These are phyloP conservation scores for Argya squamiceps DNA, from an alignment of 2,797 vertebrate species.

Conservation along the genomic window DNA sequence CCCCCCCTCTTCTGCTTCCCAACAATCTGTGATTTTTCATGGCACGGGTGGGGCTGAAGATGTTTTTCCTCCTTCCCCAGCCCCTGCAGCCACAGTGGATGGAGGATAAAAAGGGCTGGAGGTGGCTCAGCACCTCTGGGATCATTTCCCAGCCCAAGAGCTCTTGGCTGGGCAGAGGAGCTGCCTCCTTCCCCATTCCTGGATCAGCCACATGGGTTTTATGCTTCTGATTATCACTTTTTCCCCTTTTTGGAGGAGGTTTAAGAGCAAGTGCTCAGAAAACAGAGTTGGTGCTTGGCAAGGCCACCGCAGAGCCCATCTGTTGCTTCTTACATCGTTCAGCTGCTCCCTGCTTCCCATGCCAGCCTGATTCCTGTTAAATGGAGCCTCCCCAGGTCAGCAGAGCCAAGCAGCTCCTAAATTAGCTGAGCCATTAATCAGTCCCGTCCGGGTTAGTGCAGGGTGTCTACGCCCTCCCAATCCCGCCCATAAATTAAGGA, in stretches of 20 bases:
- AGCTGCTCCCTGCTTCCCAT: slow-evolving; percentile 40
- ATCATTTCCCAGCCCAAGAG: background rate
- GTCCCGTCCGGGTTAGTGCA: background rate
- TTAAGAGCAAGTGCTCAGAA: slow-evolving; percentile 18
- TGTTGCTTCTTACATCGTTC: slow-evolving; percentile 45
- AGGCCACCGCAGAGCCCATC: slow-evolving; percentile 28
- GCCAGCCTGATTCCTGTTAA: slow-evolving; percentile 52
- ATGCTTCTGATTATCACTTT: background rate
- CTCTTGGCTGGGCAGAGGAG: background rate
- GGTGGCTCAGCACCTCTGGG: background rate
- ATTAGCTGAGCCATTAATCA: slow-evolving; percentile 58
- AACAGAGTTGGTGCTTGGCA: slow-evolving; percentile 50
- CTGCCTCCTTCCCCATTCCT: fast-evolving
- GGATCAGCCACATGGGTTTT: background rate
- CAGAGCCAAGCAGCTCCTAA: slow-evolving; percentile 33
- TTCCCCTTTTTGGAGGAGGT: background rate
- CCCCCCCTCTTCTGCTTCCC: background rate
- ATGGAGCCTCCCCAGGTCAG: slow-evolving; percentile 27
- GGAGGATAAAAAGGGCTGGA: background rate
- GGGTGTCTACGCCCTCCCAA: background rate
- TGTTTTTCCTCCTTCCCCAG: fast-evolving
- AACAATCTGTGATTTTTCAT: fast-evolving
- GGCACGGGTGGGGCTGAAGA: background rate
- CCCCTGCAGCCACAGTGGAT: fast-evolving
- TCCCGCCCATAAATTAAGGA: slow-evolving; percentile 4